A percentile compares a stretch with the other conserved stretches of the same genome.
Conservation (phyloP, 2,113 vertebrate genomes). For the Crotophaga sulcirostris region DNA sequence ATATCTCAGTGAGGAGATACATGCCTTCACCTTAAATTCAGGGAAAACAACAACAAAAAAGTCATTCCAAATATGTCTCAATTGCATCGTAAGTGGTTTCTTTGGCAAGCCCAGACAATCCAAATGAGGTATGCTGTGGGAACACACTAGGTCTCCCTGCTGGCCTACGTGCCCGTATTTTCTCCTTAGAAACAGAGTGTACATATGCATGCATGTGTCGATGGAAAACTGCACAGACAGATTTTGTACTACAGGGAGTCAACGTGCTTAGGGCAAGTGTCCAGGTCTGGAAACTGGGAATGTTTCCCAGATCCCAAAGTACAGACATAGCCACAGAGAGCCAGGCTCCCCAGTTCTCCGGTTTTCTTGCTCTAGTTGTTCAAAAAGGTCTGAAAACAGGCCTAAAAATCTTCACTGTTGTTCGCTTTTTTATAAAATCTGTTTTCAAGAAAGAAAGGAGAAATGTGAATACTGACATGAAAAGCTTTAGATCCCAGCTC, state of each 20-base stretch:
- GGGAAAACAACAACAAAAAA: not conserved
- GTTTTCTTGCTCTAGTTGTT: slow-evolving; percentile 2
- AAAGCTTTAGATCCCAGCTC: not conserved
- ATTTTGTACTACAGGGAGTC: slow-evolving; percentile 25
- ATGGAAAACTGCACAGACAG: slow-evolving; percentile 7
- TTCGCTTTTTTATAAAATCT: not conserved
- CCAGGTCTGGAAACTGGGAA: slow-evolving; percentile 58
- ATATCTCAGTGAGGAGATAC: not conserved
- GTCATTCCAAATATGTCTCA: not conserved
- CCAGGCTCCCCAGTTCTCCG: not conserved
- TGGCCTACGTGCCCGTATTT: not conserved
- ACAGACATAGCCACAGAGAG: slow-evolving; percentile 13
- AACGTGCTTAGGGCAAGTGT: not conserved
- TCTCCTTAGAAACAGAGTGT: not conserved
- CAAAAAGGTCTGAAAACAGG: not conserved
- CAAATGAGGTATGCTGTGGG: not conserved
- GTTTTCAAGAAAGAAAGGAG: not conserved
- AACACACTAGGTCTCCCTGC: not conserved
- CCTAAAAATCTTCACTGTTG: not conserved
- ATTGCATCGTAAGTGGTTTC: not conserved
- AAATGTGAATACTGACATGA: not conserved
- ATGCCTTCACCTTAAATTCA: not conserved
- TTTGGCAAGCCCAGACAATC: not conserved
- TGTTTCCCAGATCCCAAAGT: slow-evolving; percentile 45
- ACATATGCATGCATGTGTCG: rapidly evolving